A percentile compares a stretch with the other conserved stretches of the same genome.
phyloP scores from a whole-genome alignment of 2,797 vertebrate species.

The Agapornis canus region DNA sequence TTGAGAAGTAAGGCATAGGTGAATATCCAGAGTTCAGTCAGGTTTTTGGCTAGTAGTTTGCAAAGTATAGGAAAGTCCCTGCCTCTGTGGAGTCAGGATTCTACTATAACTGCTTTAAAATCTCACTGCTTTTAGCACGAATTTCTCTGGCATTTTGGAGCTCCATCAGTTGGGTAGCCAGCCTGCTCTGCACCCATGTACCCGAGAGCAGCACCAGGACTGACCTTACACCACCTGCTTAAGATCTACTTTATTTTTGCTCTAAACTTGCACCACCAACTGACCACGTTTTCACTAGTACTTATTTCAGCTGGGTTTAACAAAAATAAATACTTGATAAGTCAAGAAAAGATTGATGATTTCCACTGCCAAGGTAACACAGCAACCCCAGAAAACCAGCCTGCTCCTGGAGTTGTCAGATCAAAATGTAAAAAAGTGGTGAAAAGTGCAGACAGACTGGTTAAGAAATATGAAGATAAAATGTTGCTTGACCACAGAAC shows the following conservation, averaged over 20 bases:
- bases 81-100: neutral
- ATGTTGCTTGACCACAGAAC: neutral
- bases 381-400: slow-evolving; percentile 27
- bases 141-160: neutral
- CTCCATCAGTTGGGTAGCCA: neutral
- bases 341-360: neutral
- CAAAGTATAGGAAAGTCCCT: neutral
- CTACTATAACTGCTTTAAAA: neutral
- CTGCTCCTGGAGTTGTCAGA: neutral
- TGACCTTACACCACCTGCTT: neutral
- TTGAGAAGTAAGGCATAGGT: neutral
- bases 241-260: neutral
- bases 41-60: neutral
- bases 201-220: rapidly evolving
- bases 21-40: neutral
- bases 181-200: rapidly evolving
- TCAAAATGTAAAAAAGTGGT: neutral
- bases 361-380: neutral
- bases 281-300: neutral
- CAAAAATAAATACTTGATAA: neutral
- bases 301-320: neutral
- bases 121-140: neutral
- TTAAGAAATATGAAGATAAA: slow-evolving; percentile 28
- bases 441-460: neutral
- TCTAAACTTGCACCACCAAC: neutral